Base-by-base conservation (phyloP, 2,113 vertebrate genomes). In the Triplophysa siluroides region DNA sequence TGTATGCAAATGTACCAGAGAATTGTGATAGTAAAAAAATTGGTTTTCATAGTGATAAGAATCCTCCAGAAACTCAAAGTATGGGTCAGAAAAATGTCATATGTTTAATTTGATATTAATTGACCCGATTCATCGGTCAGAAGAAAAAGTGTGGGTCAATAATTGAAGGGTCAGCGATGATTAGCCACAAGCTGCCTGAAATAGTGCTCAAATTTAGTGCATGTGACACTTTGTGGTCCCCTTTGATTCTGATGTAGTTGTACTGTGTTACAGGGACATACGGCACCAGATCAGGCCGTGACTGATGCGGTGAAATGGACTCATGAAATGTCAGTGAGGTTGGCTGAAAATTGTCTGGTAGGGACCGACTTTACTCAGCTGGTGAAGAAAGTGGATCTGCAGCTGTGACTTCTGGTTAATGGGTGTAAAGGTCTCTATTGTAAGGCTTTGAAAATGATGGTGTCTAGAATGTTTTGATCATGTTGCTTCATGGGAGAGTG, bases 351-450 rank as follows among this genome's bases (percentile, higher is more conserved):
- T 77, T 77, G 61, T 61, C 43, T 52, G 62, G 60, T 64, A 23
- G 24, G 50, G 18, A 65, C 74, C 33, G 12, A 52, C 61, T 54
- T 64, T 76, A 76, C 58, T 33, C 18, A 63, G 74, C 45, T 65
- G 24, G 74, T 52, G 43, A 65, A 77, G 72, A 76, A 64, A 64
- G 61, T 64, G 62, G 45, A 77, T 65, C 74, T 65, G 62, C 62
- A 1, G 24, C 62, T 64, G 45, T 65, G 74, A 77, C 41, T 50
- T 65, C 4, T 33, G 12, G 61, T 63, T 65, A 64, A 65, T 64
- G 74, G 74, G 54, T 65, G 60, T 77, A 5, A 77, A 54, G 61
- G 74, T 77, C 62, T 77, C n/a, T 12, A 38, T 77, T 77, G 65
- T 52, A 65, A 41, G 41, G 45, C 72, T 47, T 52, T 60, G 73